Conservation (phyloP, 2,113 vertebrate genomes). For the Cinclus cinclus region DNA sequence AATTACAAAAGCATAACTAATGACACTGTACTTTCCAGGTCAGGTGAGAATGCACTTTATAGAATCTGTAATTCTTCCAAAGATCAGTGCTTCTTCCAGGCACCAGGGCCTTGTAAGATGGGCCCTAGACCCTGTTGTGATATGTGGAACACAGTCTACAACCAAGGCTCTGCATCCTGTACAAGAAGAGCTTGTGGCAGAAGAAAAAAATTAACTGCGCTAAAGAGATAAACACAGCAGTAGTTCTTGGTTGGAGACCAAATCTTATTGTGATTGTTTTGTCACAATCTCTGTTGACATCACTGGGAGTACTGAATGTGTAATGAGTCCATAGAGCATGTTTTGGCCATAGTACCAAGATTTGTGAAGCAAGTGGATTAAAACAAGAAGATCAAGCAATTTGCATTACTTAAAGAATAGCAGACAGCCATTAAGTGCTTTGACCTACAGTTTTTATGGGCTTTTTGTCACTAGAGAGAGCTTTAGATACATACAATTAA, state of each 20-base stretch:
- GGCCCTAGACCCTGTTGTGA: not conserved
- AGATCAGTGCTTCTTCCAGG: not conserved
- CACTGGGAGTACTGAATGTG: not conserved
- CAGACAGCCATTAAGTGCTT: not conserved
- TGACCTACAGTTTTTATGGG: slow-evolving; percentile 19
- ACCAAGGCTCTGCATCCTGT: not conserved
- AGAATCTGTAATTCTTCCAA: not conserved
- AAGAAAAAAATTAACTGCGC: not conserved
- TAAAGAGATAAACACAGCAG: not conserved
- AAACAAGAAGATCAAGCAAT: not conserved
- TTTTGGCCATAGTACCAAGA: not conserved
- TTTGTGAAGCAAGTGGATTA: not conserved
- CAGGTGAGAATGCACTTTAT: not conserved
- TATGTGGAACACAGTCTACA: not conserved
- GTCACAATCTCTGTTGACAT: not conserved
- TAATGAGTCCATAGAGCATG: not conserved
- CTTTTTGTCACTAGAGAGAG: slow-evolving; percentile 48
- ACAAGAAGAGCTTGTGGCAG: not conserved
- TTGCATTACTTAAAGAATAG: not conserved
- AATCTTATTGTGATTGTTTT: not conserved
- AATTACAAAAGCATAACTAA: not conserved
- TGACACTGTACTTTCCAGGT: not conserved
- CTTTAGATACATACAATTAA: slow-evolving; percentile 31
- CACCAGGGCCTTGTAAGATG: not conserved
- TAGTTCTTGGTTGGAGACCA: not conserved